These are phyloP conservation scores for Tapirus indicus DNA, from an alignment of 2,797 vertebrate genomes.

Conservation along the genomic window DNA sequence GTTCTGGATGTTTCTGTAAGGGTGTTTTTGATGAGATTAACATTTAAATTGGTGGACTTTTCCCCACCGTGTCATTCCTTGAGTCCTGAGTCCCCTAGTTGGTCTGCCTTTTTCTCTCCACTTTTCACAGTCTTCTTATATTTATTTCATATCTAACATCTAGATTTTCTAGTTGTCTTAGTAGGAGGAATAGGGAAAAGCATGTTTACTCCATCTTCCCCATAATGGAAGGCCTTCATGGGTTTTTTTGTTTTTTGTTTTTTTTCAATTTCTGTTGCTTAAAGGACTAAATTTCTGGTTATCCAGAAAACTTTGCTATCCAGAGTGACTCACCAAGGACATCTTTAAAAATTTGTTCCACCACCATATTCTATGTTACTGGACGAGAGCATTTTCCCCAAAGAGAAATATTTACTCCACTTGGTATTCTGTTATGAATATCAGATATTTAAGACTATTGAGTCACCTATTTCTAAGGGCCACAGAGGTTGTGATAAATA, in stretches of 20 bases:
- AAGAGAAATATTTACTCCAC: background rate
- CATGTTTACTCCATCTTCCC: background rate
- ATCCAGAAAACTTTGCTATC: background rate
- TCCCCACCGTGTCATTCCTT: accelerated
- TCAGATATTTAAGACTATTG: background rate
- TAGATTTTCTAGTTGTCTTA: background rate
- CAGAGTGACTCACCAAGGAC: background rate
- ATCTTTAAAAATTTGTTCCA: background rate
- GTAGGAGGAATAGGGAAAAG: background rate
- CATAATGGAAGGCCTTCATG: background rate
- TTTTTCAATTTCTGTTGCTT: background rate
- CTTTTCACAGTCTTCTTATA: background rate
- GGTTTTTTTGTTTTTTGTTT: background rate
- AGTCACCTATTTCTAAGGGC: background rate
- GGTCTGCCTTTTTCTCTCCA: background rate
- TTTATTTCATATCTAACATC: background rate
- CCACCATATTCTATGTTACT: background rate
- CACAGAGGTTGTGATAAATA: background rate
- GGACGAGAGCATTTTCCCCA: background rate
- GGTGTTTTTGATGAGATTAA: background rate
- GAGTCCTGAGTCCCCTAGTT: background rate
- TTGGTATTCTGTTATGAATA: background rate
- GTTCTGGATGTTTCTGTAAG: background rate
- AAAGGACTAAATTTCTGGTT: background rate
- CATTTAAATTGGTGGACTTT: background rate